A percentile compares a stretch with the other conserved stretches of the same genome.
Conservation (phyloP, 2,888 invertebrate species). For the Osedax fenrisi region DNA sequence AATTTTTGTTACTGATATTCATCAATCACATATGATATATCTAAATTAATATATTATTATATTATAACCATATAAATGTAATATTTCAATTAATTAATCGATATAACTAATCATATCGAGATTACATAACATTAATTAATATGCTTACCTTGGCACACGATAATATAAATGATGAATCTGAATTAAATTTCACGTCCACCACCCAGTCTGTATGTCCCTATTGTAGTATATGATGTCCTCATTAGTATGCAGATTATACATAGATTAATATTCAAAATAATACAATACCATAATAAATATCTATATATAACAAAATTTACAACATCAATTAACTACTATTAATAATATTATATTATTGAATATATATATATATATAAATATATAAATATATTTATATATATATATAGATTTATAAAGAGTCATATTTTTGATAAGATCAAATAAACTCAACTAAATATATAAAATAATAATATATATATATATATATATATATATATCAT, state of each 20-base stretch:
- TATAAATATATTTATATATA: not conserved
- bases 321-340: too few species aligned
- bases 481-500: not conserved
- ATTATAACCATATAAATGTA: too few species aligned
- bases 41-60: too few species aligned
- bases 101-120: too few species aligned
- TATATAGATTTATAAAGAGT: not conserved
- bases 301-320: too few species aligned
- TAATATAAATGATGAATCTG: constrained; percentile 45
- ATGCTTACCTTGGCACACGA: constrained; percentile 48
- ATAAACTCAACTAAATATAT: not conserved
- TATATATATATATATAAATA: not conserved
- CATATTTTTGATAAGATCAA: not conserved
- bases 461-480: not conserved
- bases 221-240: not conserved
- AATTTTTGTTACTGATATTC: too few species aligned
- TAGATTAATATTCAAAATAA: too few species aligned
- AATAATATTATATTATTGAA: not conserved
- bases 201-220: constrained; percentile 50
- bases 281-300: too few species aligned
- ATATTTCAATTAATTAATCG: too few species aligned
- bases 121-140: too few species aligned
- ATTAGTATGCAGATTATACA: not conserved
- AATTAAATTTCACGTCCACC: constrained; percentile 45
- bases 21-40: too few species aligned